phyloP scores from a whole-genome alignment of 2,888 invertebrate species.

The Sympetrum striolatum region DNA sequence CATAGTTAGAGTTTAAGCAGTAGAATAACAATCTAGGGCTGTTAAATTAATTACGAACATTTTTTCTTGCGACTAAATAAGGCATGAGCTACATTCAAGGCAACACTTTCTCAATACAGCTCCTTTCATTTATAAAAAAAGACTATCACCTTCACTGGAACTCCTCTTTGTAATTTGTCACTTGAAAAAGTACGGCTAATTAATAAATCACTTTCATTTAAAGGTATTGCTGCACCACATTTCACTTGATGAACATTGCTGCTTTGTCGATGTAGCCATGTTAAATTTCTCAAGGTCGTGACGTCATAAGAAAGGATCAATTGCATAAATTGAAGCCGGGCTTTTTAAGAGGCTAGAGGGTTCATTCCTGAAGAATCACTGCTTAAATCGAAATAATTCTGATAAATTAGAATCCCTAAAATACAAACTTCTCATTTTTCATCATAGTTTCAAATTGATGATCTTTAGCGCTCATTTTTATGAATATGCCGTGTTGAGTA shows the following conservation, averaged over 20 bases:
- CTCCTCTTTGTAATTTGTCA: neutral
- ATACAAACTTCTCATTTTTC: no score
- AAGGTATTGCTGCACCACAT: slow-evolving; percentile 42
- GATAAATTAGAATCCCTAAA: neutral
- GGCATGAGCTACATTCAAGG: neutral
- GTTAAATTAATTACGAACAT: neutral
- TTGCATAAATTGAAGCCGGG: slow-evolving; percentile 19
- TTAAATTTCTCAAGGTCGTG: slow-evolving; percentile 39
- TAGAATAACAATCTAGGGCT: neutral
- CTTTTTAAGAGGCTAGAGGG: neutral
- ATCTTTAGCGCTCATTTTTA: no score
- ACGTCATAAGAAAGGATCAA: slow-evolving; percentile 35
- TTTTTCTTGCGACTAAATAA: neutral
- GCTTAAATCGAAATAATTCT: neutral
- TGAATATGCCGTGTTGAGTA: no score
- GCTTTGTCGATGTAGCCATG: slow-evolving; percentile 23
- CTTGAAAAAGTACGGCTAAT: slow-evolving; percentile 2
- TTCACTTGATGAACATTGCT: slow-evolving; percentile 33
- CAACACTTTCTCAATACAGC: slow-evolving; percentile 5
- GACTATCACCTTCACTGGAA: neutral
- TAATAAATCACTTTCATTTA: slow-evolving; percentile 36
- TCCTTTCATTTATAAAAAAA: neutral
- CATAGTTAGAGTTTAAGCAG: neutral
- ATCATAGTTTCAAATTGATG: no score
- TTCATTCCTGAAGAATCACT: neutral